Evolutionary conservation across 2,797 vertebrate genomes (phyloP).

Genomic region (Hipposideros larvatus): DNA sequence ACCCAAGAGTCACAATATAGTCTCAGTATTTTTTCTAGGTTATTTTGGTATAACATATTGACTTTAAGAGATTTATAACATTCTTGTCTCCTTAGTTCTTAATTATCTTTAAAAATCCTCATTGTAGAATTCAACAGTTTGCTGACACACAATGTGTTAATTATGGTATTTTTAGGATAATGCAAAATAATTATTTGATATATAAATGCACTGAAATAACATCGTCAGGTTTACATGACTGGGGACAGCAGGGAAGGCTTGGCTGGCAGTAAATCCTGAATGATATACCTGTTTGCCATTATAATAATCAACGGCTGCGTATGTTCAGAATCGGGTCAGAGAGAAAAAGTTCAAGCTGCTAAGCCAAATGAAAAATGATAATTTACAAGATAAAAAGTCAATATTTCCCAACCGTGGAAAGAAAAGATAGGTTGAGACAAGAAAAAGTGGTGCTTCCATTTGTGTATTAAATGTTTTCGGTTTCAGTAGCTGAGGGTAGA

Average conservation of each 20-base stretch:
- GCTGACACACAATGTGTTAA: background rate
- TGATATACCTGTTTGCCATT: background rate
- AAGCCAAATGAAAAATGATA: slow-evolving; percentile 50
- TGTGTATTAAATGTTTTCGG: background rate
- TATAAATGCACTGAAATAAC: background rate
- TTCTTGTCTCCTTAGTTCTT: background rate
- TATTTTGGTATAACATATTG: background rate
- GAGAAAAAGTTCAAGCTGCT: slow-evolving; percentile 38
- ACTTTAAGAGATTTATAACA: background rate
- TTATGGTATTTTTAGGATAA: background rate
- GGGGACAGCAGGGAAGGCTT: background rate
- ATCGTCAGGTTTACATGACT: background rate
- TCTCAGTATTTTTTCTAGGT: background rate
- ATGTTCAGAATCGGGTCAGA: slow-evolving; percentile 14
- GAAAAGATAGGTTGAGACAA: background rate
- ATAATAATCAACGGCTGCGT: background rate
- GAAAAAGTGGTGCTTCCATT: background rate
- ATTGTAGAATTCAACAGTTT: slow-evolving; percentile 13
- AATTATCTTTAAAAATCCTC: slow-evolving; percentile 5
- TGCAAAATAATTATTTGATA: background rate
- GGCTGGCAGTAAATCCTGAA: background rate
- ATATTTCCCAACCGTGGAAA: background rate
- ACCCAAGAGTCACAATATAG: background rate
- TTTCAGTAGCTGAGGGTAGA: background rate
- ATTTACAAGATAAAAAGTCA: slow-evolving; percentile 26